Evolutionary conservation across 64 coral and sea anemone species (phyloP).

Genomic region (Pocillopora damicornis): DNA sequence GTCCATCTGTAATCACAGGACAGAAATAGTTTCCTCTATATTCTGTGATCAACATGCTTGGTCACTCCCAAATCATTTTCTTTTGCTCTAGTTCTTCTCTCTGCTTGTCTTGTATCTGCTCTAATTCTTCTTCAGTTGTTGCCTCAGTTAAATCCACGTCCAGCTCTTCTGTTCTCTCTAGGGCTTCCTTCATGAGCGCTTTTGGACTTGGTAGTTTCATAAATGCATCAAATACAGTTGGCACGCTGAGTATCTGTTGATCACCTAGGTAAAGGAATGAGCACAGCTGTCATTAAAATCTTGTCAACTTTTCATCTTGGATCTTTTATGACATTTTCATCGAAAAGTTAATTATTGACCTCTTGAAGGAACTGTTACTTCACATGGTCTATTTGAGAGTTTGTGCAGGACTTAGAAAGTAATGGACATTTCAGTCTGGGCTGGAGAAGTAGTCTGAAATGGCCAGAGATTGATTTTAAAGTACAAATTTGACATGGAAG

Average conservation of each 20-base stretch:
- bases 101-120: slow-evolving; percentile 53
- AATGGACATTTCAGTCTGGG: too few species aligned
- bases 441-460: too few species aligned
- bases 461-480: too few species aligned
- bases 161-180: slow-evolving; percentile 32
- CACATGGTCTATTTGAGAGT: too few species aligned
- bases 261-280: slow-evolving; percentile 17
- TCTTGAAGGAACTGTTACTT: too few species aligned
- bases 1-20: neutral
- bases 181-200: neutral
- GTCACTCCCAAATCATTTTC: slow-evolving; percentile 63
- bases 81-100: slow-evolving; percentile 50
- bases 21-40: too few species aligned
- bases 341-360: too few species aligned
- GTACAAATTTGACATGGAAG: too few species aligned
- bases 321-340: too few species aligned
- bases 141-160: slow-evolving; percentile 22
- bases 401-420: too few species aligned
- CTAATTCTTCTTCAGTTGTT: slow-evolving; percentile 22
- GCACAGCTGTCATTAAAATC: too few species aligned
- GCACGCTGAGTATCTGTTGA: slow-evolving; percentile 35
- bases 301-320: too few species aligned
- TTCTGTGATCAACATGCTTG: neutral
- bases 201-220: slow-evolving; percentile 37
- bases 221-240: slow-evolving; percentile 39